Conservation (phyloP, 2,888 invertebrate species). For the Nomada ferruginata region DNA sequence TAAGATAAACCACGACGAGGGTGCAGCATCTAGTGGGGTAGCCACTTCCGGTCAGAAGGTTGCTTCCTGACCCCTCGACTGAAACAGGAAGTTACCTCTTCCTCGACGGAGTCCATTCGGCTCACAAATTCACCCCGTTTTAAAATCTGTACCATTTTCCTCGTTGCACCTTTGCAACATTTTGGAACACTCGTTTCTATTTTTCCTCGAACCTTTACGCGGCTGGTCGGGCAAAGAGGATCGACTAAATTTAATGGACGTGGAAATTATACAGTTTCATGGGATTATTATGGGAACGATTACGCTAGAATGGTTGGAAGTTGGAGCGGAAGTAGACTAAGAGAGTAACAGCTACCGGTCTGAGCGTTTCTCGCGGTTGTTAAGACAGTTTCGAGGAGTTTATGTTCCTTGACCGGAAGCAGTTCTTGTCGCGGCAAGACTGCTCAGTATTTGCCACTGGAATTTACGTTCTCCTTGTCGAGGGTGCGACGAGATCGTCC, state of each 20-base stretch:
- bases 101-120: conserved; percentile 27
- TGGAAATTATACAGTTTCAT: background rate
- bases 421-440: conserved; percentile 28
- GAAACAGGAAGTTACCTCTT: conserved; percentile 48
- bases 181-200: background rate
- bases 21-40: conserved; percentile 46
- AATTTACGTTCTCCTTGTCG: conserved; percentile 36
- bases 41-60: conserved; percentile 57
- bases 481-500: background rate
- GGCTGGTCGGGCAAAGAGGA: background rate
- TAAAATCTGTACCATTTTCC: background rate
- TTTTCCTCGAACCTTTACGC: background rate
- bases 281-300: conserved; percentile 21
- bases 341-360: conserved; percentile 76
- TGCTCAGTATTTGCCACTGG: conserved; percentile 9
- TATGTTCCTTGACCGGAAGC: conserved; percentile 65
- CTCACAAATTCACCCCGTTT: conserved; percentile 30
- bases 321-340: conserved; percentile 58
- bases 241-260: background rate
- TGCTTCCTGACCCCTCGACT: conserved; percentile 43
- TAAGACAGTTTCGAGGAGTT: conserved; percentile 57
- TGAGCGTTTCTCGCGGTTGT: conserved; percentile 65
- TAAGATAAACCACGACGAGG: conserved; percentile 55
- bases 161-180: background rate
- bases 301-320: conserved; percentile 25